phyloP scores from a whole-genome alignment of 53 echinoderm and acorn worm species.

The Actinopyga echinites region DNA sequence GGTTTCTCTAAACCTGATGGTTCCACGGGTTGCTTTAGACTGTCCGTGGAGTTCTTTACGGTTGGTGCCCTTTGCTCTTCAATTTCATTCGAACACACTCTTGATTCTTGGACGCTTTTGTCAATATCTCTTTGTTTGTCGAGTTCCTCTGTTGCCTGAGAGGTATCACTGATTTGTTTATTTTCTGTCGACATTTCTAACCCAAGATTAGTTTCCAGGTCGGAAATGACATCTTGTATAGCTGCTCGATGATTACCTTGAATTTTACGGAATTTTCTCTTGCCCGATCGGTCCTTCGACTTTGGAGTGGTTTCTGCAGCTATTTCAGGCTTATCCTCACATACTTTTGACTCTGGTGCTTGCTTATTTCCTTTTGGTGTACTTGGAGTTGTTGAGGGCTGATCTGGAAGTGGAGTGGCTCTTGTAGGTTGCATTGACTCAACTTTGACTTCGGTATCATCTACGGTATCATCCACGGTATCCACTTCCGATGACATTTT shows the following conservation, averaged over 20 bases:
- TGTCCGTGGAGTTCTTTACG: too few relatives aligned
- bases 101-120: conserved; percentile 7
- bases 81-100: not conserved
- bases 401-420: too few relatives aligned
- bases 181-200: conserved; percentile 25
- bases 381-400: not conserved
- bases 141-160: not conserved
- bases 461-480: too few relatives aligned
- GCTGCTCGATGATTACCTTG: conserved; percentile 2
- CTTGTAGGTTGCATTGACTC: too few relatives aligned
- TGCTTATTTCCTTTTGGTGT: not conserved
- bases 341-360: not conserved
- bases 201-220: conserved; percentile 39
- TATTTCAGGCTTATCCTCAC: not conserved
- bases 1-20: too few relatives aligned
- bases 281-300: conserved; percentile 23
- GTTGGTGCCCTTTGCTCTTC: conserved; percentile 28
- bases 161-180: conserved; percentile 29
- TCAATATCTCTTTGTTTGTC: conserved; percentile 41
- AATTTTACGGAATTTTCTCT: conserved; percentile 30
- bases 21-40: too few relatives aligned
- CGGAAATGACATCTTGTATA: conserved; percentile 37
- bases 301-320: too few relatives aligned
- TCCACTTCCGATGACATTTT: too few relatives aligned
- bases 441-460: too few relatives aligned